phyloP scores from a whole-genome alignment of 2,113 vertebrate species.

The Oenanthe oenanthe region DNA sequence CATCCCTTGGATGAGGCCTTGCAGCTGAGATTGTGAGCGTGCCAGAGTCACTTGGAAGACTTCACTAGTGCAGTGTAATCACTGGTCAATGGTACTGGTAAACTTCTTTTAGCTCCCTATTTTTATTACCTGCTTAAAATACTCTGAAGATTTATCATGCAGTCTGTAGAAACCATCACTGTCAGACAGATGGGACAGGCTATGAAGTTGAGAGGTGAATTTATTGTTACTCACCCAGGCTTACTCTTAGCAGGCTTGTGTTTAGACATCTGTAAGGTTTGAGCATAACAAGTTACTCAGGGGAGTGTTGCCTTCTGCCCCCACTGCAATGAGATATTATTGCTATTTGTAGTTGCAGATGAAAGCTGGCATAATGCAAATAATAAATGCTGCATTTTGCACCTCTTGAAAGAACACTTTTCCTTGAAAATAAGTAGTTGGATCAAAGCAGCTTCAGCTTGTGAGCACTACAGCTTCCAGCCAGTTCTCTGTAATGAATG shows the following conservation, averaged over 20 bases:
- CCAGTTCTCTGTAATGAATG: background rate
- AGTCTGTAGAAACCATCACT: background rate
- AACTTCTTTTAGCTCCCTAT: background rate
- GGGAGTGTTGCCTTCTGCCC: background rate
- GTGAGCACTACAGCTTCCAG: background rate
- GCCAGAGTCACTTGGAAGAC: background rate
- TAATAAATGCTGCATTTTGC: conserved; percentile 13
- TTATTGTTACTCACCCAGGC: background rate
- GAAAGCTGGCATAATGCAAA: background rate
- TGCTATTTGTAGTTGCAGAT: background rate
- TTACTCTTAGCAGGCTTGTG: background rate
- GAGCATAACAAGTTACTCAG: background rate
- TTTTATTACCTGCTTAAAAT: background rate
- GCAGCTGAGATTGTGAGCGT: background rate
- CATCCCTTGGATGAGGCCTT: background rate
- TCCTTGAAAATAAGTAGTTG: background rate
- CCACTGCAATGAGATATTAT: background rate
- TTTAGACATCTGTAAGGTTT: background rate
- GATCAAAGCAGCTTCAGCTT: background rate
- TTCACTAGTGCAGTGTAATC: background rate
- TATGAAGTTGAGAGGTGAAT: background rate
- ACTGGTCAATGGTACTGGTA: background rate
- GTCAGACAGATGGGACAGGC: background rate
- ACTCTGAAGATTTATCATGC: background rate
- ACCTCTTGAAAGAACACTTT: conserved; percentile 8